Evolutionary conservation across 2,113 vertebrate species (phyloP).

Genomic region (Periophthalmus modestus): DNA sequence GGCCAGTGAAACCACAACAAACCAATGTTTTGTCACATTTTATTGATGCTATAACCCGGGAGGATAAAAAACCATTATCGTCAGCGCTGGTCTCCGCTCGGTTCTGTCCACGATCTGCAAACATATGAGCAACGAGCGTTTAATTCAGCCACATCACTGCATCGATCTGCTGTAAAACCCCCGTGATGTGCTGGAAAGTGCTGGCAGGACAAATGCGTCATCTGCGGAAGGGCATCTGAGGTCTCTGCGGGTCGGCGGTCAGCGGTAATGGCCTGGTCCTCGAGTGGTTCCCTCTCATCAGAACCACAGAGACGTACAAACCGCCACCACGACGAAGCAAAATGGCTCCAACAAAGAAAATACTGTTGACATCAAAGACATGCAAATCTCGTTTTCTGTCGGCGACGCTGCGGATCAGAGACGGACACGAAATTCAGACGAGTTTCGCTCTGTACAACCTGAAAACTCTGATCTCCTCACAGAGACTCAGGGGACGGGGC

Average conservation of each 20-base stretch:
- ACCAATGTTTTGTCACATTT: background rate
- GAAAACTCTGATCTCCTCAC: background rate
- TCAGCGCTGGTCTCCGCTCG: background rate
- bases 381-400: background rate
- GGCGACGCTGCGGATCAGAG: background rate
- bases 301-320: slow-evolving; percentile 27
- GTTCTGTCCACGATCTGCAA: slow-evolving; percentile 34
- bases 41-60: slow-evolving; percentile 4
- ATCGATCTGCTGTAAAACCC: slow-evolving; percentile 60
- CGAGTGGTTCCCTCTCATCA: slow-evolving; percentile 44
- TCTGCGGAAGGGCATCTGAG: slow-evolving; percentile 56
- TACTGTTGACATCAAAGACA: slow-evolving; percentile 55
- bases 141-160: slow-evolving; percentile 50
- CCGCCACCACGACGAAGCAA: slow-evolving; percentile 34
- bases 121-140: slow-evolving; percentile 58
- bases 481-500: no score
- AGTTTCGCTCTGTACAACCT: background rate
- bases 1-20: no score
- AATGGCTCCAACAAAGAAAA: slow-evolving; percentile 59
- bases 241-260: slow-evolving; percentile 58
- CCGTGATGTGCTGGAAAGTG: slow-evolving; percentile 47
- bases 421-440: background rate
- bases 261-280: slow-evolving; percentile 58
- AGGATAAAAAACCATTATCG: slow-evolving; percentile 18
- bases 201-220: slow-evolving; percentile 47